Evolutionary conservation across 1,140 invertebrate genomes (phyloP).

Genomic region (Physella acuta): DNA sequence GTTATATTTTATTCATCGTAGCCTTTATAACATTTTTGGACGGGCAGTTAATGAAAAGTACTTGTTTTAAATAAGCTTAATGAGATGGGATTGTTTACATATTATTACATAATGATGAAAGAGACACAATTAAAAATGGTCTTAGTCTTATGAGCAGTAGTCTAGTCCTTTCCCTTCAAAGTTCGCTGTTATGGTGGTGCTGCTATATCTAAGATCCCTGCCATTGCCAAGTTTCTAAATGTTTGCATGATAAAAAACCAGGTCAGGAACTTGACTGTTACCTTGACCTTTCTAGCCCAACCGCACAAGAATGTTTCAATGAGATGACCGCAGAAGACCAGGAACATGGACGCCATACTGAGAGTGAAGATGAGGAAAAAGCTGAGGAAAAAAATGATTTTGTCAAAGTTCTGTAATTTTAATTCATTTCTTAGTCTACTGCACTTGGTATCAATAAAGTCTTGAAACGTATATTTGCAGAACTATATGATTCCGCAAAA

Average conservation of each 20-base stretch:
- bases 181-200: not conserved
- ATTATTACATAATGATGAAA: no score
- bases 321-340: not conserved
- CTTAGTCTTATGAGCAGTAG: not conserved
- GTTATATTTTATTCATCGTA: no score
- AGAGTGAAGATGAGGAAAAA: constrained; percentile 5
- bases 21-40: no score
- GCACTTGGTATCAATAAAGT: no score
- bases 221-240: not conserved
- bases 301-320: not conserved
- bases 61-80: no score
- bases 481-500: no score
- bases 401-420: no score
- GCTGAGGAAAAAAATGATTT: constrained; percentile 2
- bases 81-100: no score
- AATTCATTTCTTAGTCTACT: no score
- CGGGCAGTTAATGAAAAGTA: no score
- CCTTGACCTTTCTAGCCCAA: not conserved
- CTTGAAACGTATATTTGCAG: no score
- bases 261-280: not conserved
- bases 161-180: not conserved
- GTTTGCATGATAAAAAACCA: not conserved
- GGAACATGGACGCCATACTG: not conserved
- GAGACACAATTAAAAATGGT: no score
- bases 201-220: not conserved